Evolutionary conservation across 2,797 vertebrate genomes (phyloP).

Genomic region (Buphagus erythrorhynchus): DNA sequence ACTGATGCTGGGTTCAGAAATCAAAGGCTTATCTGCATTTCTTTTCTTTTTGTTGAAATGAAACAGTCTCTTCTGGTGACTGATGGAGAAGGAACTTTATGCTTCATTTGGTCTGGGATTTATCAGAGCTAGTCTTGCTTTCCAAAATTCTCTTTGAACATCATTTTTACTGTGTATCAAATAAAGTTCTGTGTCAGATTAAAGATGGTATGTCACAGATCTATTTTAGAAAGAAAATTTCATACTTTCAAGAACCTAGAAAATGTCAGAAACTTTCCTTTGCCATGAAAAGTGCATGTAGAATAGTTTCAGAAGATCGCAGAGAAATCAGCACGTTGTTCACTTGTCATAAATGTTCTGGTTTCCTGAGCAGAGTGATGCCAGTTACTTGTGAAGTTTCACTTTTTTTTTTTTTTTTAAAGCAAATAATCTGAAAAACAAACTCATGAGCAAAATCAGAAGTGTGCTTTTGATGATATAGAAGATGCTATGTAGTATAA

Average conservation of each 20-base stretch:
- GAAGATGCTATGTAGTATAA: background rate
- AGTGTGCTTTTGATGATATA: background rate
- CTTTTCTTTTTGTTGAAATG: background rate
- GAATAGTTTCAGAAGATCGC: slow-evolving; percentile 3
- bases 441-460: background rate
- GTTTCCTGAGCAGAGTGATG: background rate
- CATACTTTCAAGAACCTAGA: background rate
- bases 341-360: background rate
- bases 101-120: background rate
- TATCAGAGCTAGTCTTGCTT: background rate
- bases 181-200: background rate
- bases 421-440: background rate
- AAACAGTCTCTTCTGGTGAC: background rate
- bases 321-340: background rate
- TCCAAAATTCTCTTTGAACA: slow-evolving; percentile 21
- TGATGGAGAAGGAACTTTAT: background rate
- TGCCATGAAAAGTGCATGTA: background rate
- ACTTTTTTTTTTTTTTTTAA: background rate
- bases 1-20: background rate
- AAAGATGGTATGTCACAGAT: background rate
- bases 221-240: slow-evolving; percentile 24
- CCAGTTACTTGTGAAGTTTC: background rate
- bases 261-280: background rate
- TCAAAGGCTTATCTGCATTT: background rate
- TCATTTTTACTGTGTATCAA: background rate